Percentiles rank a stretch among this genome's conserved stretches.
Conservation (phyloP, 2,888 invertebrate species). For the Caenorhabditis parvicauda region DNA sequence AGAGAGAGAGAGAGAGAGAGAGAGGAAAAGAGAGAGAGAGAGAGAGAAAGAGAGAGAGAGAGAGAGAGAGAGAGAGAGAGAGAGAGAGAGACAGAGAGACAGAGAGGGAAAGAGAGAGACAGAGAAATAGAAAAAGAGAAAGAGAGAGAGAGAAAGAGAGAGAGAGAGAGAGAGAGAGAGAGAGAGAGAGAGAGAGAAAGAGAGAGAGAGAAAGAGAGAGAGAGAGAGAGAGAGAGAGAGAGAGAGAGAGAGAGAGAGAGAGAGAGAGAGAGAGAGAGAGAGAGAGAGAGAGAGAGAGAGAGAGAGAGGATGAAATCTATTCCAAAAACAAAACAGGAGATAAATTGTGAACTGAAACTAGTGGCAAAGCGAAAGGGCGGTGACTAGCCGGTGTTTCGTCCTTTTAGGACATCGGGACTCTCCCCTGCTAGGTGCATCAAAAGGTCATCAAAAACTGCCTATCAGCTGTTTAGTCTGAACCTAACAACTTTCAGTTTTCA, state of each 20-base stretch:
- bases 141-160: conserved; percentile 5
- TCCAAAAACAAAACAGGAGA: conserved; percentile 8
- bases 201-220: conserved; percentile 6
- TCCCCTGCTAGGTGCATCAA: too few species aligned
- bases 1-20: not conserved
- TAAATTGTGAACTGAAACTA: conserved; percentile 15
- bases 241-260: not conserved
- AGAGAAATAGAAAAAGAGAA: conserved; percentile 7
- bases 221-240: conserved; percentile 8
- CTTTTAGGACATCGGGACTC: conserved; percentile 17
- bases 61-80: not conserved
- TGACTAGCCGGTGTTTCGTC: conserved; percentile 9
- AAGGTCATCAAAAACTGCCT: too few species aligned
- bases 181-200: not conserved
- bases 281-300: not conserved
- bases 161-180: not conserved
- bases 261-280: not conserved
- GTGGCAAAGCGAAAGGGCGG: conserved; percentile 13
- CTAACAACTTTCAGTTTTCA: too few species aligned
- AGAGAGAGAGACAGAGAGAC: not conserved
- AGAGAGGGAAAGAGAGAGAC: conserved; percentile 2
- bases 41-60: not conserved
- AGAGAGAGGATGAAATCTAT: conserved; percentile 7
- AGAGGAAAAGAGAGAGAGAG: conserved; percentile 6
- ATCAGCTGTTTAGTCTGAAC: too few species aligned